These are phyloP conservation scores for Simalia tracyae DNA, from an alignment of 2,797 vertebrate genomes.

Conservation along the genomic window DNA sequence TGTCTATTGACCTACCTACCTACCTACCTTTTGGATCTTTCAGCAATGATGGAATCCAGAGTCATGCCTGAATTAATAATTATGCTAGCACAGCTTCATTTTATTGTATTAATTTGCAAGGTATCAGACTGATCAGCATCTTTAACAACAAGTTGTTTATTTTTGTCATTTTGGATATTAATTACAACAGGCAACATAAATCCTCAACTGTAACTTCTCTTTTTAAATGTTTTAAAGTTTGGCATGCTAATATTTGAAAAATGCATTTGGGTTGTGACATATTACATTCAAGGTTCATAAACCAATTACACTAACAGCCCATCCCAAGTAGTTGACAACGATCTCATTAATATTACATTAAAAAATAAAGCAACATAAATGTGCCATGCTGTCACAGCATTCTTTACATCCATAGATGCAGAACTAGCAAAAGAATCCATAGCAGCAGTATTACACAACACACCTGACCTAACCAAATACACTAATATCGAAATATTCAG, in stretches of 20 bases:
- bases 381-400: not conserved
- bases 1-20: not conserved
- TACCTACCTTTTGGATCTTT: not conserved
- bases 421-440: too few relatives aligned
- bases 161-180: not conserved
- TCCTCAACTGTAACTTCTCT: not conserved
- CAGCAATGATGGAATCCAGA: not conserved
- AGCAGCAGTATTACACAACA: too few relatives aligned
- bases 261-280: not conserved
- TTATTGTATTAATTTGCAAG: not conserved
- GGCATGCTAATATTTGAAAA: not conserved
- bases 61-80: not conserved
- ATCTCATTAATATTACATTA: not conserved
- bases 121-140: not conserved
- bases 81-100: not conserved
- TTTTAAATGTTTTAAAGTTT: not conserved
- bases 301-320: not conserved
- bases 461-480: too few relatives aligned
- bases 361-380: slow-evolving; percentile 1
- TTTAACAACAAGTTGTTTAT: not conserved
- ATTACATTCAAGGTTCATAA: not conserved
- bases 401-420: too few relatives aligned
- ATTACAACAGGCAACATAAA: not conserved
- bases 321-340: not conserved
- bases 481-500: too few relatives aligned